Base-by-base conservation (phyloP, 53 echinoderm and acorn worm genomes). In the Mesocentrotus franciscanus region DNA sequence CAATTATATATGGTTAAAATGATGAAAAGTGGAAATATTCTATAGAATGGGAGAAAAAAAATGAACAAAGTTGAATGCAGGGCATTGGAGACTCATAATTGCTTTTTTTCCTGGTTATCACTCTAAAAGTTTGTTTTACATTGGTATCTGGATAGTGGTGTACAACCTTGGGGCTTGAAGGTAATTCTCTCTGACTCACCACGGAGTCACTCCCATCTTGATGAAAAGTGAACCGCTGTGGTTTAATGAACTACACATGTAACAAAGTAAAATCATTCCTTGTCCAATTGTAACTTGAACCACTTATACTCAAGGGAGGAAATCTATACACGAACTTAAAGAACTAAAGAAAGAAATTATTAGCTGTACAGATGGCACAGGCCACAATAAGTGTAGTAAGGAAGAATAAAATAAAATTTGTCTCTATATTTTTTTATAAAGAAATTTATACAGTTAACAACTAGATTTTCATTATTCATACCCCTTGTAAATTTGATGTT, bases 161-260 rank as follows among this genome's bases (percentile, higher is more conserved):
- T 12, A 12, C 66, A 64, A 90, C 20, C 64, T 64, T 62, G 34
- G 8, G 91, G 91, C 14, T 1, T 8, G 26, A 39, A 90, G 68
- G 91, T 36, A 90, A 90, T 14, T 39, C 9, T 16, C 18, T 36
- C 66, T 90, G 91, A 90, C 91, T 90, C 91, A 90, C 32, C 4
- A 9, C 49, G 27, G 20, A 2, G 33, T 90, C 91, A 90, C 91
- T 90, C 91, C 64, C 91, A 56, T 20, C 35, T 10, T 32, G 91
- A n/a, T 89, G 59, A 59, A 60, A 30, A 89, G 60, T 29, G 29
- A 24, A 4, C 14, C 9, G 5, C 36, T 35, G 11, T 85, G 34
- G 61, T 90, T 29, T 90, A 66, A 64, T 90, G 16, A 90, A 90
- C 17, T 33, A 64, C 91, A 90, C 91, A 90, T 90, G 66, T 79